A percentile compares a stretch with the other conserved stretches of the same genome.
phyloP scores from a whole-genome alignment of 2,113 vertebrate species.

The Corvus hawaiiensis region DNA sequence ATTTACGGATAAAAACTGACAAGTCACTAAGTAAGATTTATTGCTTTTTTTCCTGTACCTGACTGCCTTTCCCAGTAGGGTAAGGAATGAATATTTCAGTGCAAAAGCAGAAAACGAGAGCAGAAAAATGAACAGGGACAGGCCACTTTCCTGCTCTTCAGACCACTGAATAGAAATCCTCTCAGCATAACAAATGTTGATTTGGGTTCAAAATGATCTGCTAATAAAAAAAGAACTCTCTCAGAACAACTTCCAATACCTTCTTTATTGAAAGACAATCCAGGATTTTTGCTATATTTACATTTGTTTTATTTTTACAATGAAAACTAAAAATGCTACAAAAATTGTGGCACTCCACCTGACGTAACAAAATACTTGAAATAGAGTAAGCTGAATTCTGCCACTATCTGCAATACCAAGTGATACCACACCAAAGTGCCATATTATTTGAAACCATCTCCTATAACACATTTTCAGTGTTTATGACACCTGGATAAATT shows the following conservation, averaged over 20 bases:
- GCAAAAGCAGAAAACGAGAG: conserved; percentile 27
- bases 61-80: conserved; percentile 53
- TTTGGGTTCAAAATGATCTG: conserved; percentile 19
- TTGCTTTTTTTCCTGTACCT: conserved; percentile 51
- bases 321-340: background rate
- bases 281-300: background rate
- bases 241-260: background rate
- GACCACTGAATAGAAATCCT: conserved; percentile 22
- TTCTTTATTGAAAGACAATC: background rate
- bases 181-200: conserved; percentile 1
- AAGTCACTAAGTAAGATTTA: conserved; percentile 67
- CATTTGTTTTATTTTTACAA: background rate
- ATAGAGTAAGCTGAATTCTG: background rate
- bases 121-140: conserved; percentile 62
- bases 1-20: conserved; percentile 60
- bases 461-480: background rate
- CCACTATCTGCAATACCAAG: background rate
- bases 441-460: background rate
- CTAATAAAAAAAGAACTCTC: conserved; percentile 16
- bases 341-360: background rate
- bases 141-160: background rate
- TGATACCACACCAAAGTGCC: background rate
- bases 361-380: background rate
- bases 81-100: conserved; percentile 52
- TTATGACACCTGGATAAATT: background rate